Evolutionary conservation across 2,888 invertebrate species (phyloP), one percentile per base, ranked within the genome.

Genomic region (Lymantria dispar): DNA sequence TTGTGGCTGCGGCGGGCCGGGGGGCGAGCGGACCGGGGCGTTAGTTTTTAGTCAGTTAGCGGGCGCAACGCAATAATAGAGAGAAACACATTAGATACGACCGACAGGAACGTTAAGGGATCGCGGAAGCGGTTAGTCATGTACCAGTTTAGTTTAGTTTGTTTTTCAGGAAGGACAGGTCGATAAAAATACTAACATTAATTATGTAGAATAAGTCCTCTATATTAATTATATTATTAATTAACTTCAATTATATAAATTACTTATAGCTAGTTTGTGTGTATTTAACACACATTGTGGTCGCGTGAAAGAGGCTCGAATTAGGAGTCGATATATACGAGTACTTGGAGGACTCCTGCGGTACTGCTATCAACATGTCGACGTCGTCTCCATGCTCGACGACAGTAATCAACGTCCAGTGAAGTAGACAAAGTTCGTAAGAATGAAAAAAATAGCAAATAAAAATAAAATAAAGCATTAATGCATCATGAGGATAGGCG

Each of bases 101-200:
- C 73, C 71, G 58, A 70, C 48, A 57, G 68, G 66, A 62, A 64
- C 63, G 73, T 80, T 79, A 78, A 60, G 70, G 78, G 81, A 74
- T 66, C 80, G 82, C 83, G 79, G 77, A 78, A 80, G 80, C 78
- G 76, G 79, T 86, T 85, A 86, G 84, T 80, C 64, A 71, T 62
- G 60, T 61, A 54, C 72, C 69, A 67, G 64, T 74, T 82, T 82
- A 85, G 83, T 83, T 65, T 64, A 68, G 75, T 85, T 85, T 82
- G 78, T 94, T 93, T 94, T 95, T 94, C 91, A 95, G 93, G 94
- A 95, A 95, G 93, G 95, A 95, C 83, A 95, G 94, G 93, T 95
- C 95, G 94, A 95, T 95, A 94, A 95, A 95, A 94, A 95, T 94
- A 94, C 95, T 95, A 92, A 84, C 90, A 93, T 93, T 91, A 90